Conservation (phyloP, 2,888 invertebrate genomes). For the Heterodera filipjevi region DNA sequence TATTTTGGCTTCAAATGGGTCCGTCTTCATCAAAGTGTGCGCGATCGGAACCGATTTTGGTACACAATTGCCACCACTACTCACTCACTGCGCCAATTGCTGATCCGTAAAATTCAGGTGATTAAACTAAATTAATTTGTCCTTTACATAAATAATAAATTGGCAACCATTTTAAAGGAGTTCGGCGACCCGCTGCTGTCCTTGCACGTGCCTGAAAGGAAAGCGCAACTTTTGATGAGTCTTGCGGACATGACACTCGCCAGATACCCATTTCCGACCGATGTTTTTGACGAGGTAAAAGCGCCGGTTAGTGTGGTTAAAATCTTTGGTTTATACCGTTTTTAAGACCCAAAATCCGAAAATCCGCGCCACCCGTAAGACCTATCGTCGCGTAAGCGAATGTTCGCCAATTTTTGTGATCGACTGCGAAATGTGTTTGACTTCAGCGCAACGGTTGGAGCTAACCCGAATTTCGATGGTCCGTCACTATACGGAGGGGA, state of each 20-base stretch:
- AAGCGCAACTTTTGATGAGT: constrained; percentile 40
- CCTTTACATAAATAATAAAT: too few species aligned
- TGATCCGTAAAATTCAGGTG: constrained; percentile 33
- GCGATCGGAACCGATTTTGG: constrained; percentile 51
- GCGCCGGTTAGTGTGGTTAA: too few species aligned
- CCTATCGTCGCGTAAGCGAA: constrained; percentile 46
- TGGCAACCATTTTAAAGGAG: not conserved
- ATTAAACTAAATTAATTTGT: too few species aligned
- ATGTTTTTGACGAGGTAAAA: constrained; percentile 28
- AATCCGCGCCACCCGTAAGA: constrained; percentile 18
- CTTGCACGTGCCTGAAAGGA: constrained; percentile 32
- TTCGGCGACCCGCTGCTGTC: constrained; percentile 34
- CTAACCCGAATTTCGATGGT: constrained; percentile 68
- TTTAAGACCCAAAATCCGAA: not conserved
- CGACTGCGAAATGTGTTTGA: constrained; percentile 69
- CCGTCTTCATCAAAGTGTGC: constrained; percentile 32
- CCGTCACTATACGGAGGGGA: not conserved
- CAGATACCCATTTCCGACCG: constrained; percentile 46
- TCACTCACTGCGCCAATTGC: constrained; percentile 22
- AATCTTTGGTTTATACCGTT: not conserved
- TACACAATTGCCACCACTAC: constrained; percentile 46
- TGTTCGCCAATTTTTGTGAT: constrained; percentile 68
- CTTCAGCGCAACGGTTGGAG: constrained; percentile 60
- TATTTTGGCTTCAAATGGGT: constrained; percentile 53
- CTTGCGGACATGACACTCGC: constrained; percentile 44